Base-by-base conservation (phyloP, 2,113 vertebrate species). In the Eptesicus fuscus region DNA sequence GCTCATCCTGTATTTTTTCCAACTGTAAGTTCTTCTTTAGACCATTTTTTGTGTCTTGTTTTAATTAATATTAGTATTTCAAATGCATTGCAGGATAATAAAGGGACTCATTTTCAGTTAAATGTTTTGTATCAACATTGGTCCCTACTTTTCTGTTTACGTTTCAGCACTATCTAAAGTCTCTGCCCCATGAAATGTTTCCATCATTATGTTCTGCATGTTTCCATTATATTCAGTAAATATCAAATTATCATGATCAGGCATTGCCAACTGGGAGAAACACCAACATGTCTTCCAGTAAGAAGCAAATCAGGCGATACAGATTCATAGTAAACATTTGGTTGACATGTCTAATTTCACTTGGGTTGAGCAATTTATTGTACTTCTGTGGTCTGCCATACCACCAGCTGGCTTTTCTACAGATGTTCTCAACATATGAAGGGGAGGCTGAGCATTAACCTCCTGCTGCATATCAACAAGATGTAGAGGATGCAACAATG, bases 281-380 rank as follows among this genome's bases (percentile, higher is more conserved):
- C 25, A n/a, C 44, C 77, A 80, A 77, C 86, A 94, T 95, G 86
- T 87, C 83, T 87, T 95, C 93, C 37, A 88, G 86, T 74, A 84
- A 84, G 87, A 97, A 95, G 87, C 74, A 96, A 96, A 97, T 90
- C 79, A 90, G 90, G 84, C 88, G 70, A 44, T 90, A 83, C 22
- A 70, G 82, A 96, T 94, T 93, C 91, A 96, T 82, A 95, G 67
- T 87, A 82, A 96, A 88, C 90, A 92, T 97, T 96, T 88, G 90
- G 76, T 95, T 90, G 80, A 89, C 84, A 84, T 92, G 23, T 93
- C 83, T 95, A 76, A 91, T 93, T 90, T 93, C 0, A 0, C 44
- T 25, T 91, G 93, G 83, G 47, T 95, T 59, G 83, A 90, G 93
- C 96, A 92, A 44, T 79, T 91, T 84, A 93, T 77, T 95, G 53